phyloP scores from a whole-genome alignment of 2,113 vertebrate species.

The Cinclus mexicanus region DNA sequence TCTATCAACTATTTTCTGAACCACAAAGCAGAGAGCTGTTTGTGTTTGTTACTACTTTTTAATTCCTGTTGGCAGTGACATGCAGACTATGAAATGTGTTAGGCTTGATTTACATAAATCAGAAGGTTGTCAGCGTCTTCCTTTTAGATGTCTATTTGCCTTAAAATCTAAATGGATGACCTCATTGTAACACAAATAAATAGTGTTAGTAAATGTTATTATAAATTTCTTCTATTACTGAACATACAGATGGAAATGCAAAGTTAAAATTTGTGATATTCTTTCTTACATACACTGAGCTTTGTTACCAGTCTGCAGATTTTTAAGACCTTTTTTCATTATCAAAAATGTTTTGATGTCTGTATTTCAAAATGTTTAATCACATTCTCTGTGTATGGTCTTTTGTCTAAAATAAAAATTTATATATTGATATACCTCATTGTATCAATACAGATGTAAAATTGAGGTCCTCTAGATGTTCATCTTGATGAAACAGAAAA shows the following conservation, averaged over 20 bases:
- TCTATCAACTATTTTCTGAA: slow-evolving; percentile 42
- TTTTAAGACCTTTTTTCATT: not conserved
- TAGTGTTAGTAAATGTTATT: slow-evolving; percentile 61
- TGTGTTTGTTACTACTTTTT: slow-evolving; percentile 62
- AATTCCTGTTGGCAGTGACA: slow-evolving; percentile 58
- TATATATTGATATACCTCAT: not conserved
- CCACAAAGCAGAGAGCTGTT: slow-evolving; percentile 19
- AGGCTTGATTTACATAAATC: slow-evolving; percentile 67
- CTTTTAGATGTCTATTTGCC: slow-evolving; percentile 44
- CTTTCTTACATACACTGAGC: not conserved
- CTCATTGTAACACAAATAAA: slow-evolving; percentile 61
- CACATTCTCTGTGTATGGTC: not conserved
- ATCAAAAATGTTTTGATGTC: not conserved
- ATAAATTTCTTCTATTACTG: slow-evolving; percentile 51
- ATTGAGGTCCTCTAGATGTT: not conserved
- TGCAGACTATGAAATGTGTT: slow-evolving; percentile 59
- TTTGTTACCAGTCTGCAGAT: not conserved
- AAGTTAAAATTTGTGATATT: slow-evolving; percentile 22
- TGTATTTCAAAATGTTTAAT: not conserved
- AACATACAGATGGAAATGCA: slow-evolving; percentile 50
- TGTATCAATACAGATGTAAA: not conserved
- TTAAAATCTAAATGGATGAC: slow-evolving; percentile 54
- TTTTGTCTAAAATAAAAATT: not conserved
- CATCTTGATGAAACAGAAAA: not conserved
- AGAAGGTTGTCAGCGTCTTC: slow-evolving; percentile 58